Conservation (phyloP, 2,113 vertebrate species). For the Oncorhynchus keta region DNA sequence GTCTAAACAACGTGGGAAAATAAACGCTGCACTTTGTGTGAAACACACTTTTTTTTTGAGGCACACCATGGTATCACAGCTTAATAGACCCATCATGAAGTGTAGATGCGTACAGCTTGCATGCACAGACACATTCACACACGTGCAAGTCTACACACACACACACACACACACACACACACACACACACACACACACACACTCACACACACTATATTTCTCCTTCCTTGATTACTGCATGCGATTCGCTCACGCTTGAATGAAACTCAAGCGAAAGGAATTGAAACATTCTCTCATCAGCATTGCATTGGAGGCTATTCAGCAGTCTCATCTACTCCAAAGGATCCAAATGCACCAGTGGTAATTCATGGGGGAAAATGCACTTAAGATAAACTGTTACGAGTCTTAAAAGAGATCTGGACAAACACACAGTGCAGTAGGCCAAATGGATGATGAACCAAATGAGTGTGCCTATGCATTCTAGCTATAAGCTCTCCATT, state of each 20-base stretch:
- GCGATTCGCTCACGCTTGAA: slow-evolving; percentile 12
- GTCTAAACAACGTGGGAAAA: slow-evolving; percentile 64
- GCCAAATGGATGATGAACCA: slow-evolving; percentile 9
- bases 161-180: not conserved
- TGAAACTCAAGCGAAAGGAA: not conserved
- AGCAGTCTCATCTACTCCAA: slow-evolving; percentile 16
- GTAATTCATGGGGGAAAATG: slow-evolving; percentile 35
- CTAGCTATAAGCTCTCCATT: not conserved
- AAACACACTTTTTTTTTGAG: slow-evolving; percentile 46
- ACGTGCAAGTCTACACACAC: not conserved
- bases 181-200: too few species aligned
- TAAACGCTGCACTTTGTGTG: slow-evolving; percentile 43
- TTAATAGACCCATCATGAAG: slow-evolving; percentile 22
- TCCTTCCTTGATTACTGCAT: slow-evolving; percentile 22
- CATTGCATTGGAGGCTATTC: not conserved
- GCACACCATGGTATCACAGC: slow-evolving; percentile 38
- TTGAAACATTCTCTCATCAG: not conserved
- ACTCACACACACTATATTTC: too few species aligned
- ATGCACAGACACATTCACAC: too few species aligned
- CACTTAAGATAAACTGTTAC: slow-evolving; percentile 3
- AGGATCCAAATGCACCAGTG: slow-evolving; percentile 23
- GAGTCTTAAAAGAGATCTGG: slow-evolving; percentile 13
- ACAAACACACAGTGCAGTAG: too few species aligned
- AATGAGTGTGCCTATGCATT: not conserved
- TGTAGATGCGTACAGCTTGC: not conserved